Conservation (phyloP, 1,140 invertebrate species). For the Danaus plexippus region DNA sequence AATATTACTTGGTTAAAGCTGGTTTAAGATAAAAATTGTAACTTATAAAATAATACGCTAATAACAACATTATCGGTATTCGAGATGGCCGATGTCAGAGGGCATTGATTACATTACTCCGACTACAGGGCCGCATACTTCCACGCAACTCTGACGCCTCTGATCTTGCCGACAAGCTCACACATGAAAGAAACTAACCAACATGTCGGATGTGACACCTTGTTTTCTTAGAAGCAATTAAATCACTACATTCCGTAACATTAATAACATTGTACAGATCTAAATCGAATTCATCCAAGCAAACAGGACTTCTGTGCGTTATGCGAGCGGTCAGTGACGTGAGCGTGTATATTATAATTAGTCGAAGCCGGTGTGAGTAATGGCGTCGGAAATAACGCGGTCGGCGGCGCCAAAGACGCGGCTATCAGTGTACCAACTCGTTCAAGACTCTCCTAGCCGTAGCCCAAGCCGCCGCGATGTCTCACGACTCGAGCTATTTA, state of each 20-base stretch:
- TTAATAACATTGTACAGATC: too few species aligned
- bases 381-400: constrained; percentile 65
- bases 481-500: constrained; percentile 61
- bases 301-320: constrained; percentile 18
- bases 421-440: constrained; percentile 40
- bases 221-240: too few species aligned
- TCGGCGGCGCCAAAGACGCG: constrained; percentile 58
- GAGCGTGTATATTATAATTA: constrained; percentile 65
- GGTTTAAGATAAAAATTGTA: too few species aligned
- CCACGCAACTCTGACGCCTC: constrained; percentile 38
- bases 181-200: too few species aligned
- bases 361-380: constrained; percentile 67
- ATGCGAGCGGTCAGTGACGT: constrained; percentile 69
- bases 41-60: constrained; percentile 6
- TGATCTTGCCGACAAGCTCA: constrained; percentile 43
- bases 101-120: constrained; percentile 49
- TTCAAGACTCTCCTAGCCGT: constrained; percentile 2
- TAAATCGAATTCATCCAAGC: too few species aligned
- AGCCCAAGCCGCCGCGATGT: constrained; percentile 39
- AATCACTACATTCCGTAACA: too few species aligned
- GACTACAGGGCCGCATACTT: constrained; percentile 31
- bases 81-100: constrained; percentile 45
- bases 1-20: too few species aligned
- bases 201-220: too few species aligned
- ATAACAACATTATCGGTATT: constrained; percentile 26